Percentiles rank a stretch among this genome's conserved stretches.
phyloP scores from a whole-genome alignment of 2,888 invertebrate species.

The Erannis defoliaria region DNA sequence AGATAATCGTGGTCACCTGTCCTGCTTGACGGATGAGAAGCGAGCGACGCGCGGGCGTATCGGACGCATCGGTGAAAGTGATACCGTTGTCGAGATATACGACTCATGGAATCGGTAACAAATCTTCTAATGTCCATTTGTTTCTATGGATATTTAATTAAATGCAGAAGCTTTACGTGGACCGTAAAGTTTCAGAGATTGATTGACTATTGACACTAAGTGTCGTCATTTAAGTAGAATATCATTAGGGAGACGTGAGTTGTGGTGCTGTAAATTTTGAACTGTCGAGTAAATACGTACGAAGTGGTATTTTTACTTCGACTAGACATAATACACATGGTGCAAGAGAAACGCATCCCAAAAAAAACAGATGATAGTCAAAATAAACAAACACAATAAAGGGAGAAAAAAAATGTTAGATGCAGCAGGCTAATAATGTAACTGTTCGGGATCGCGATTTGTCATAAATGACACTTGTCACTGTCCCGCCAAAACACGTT shows the following conservation, averaged over 20 bases:
- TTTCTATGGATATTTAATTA: slow-evolving; percentile 31
- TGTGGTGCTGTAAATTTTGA: slow-evolving; percentile 10
- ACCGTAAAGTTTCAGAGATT: slow-evolving; percentile 27
- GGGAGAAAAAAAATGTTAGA: too few relatives aligned
- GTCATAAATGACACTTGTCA: too few relatives aligned
- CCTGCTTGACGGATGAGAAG: slow-evolving; percentile 75
- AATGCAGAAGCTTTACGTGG: slow-evolving; percentile 32
- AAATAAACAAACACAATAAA: too few relatives aligned
- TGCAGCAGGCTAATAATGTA: too few relatives aligned
- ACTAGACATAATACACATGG: too few relatives aligned
- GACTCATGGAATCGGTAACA: slow-evolving; percentile 33
- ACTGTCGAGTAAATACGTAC: background rate
- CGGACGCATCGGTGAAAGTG: slow-evolving; percentile 80
- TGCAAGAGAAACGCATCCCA: too few relatives aligned
- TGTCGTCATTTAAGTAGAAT: slow-evolving; percentile 18
- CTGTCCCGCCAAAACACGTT: too few relatives aligned
- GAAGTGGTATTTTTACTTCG: background rate
- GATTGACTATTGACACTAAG: slow-evolving; percentile 18
- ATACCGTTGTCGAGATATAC: slow-evolving; percentile 54
- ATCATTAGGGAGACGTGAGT: slow-evolving; percentile 8
- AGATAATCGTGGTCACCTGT: slow-evolving; percentile 79
- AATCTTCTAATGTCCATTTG: slow-evolving; percentile 24
- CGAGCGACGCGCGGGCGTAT: slow-evolving; percentile 60
- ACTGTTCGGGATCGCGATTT: too few relatives aligned
- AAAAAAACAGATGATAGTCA: background rate